Evolutionary conservation across 92 coral and sea anemone genomes (phyloP).

Genomic region (Porites rus): DNA sequence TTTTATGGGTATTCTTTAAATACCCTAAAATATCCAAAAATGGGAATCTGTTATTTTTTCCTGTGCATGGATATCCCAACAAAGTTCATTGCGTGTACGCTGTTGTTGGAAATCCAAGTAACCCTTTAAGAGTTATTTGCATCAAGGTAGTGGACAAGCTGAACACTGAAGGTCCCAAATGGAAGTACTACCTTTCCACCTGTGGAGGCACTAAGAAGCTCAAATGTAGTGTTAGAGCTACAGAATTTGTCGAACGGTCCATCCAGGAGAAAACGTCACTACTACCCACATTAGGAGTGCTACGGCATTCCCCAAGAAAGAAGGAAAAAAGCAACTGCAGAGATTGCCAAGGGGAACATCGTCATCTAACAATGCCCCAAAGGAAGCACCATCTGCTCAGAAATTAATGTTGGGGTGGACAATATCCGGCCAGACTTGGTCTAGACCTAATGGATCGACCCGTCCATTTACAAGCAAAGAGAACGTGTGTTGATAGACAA

Average conservation of each 20-base stretch:
- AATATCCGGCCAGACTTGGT: slow-evolving; percentile 54
- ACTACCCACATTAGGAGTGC: slow-evolving; percentile 64
- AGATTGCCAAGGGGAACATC: slow-evolving; percentile 16
- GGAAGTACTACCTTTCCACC: slow-evolving; percentile 53
- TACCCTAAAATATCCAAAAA: no score
- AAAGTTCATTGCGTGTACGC: slow-evolving; percentile 40
- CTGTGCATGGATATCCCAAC: no score
- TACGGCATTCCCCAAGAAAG: slow-evolving; percentile 61
- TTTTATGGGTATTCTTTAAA: no score
- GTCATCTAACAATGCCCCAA: slow-evolving; percentile 55
- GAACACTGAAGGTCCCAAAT: slow-evolving; percentile 34
- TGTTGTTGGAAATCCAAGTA: slow-evolving; percentile 57
- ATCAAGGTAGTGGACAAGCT: slow-evolving; percentile 49
- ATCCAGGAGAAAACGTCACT: slow-evolving; percentile 19
- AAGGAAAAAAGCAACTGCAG: slow-evolving; percentile 54
- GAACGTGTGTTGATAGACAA: slow-evolving; percentile 4
- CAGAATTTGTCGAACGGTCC: slow-evolving; percentile 42
- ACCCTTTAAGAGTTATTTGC: slow-evolving; percentile 50
- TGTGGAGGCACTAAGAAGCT: slow-evolving; percentile 51
- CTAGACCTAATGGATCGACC: slow-evolving; percentile 48
- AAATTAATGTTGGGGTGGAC: slow-evolving; percentile 57
- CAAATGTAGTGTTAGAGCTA: slow-evolving; percentile 52
- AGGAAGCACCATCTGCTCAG: slow-evolving; percentile 27
- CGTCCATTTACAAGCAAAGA: slow-evolving; percentile 33
- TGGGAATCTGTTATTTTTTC: no score